These are phyloP conservation scores for Perognathus longimembris DNA, from an alignment of 2,113 vertebrate species.

Conservation along the genomic window DNA sequence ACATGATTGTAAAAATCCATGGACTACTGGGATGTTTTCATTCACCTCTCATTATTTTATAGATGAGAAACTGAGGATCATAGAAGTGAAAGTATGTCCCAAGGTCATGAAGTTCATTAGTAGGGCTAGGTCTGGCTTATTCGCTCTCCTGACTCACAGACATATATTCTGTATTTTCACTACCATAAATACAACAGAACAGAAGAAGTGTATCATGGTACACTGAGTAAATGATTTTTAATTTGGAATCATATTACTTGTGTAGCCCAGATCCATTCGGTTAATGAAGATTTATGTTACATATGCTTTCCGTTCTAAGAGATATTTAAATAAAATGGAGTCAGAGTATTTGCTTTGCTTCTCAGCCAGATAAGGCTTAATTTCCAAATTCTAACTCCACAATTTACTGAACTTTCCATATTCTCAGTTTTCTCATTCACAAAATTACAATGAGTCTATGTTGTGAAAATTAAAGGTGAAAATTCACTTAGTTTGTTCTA, in stretches of 20 bases:
- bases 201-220: neutral
- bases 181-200: constrained; percentile 1
- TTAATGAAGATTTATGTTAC: neutral
- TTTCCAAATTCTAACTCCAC: neutral
- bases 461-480: neutral
- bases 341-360: neutral
- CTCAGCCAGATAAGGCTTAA: neutral
- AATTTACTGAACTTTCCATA: neutral
- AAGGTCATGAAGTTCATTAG: neutral
- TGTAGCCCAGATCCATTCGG: neutral
- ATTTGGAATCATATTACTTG: neutral
- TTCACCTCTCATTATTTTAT: neutral
- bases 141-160: neutral
- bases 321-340: neutral
- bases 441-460: neutral
- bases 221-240: neutral
- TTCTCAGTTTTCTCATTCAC: neutral
- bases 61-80: neutral
- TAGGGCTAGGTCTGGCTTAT: neutral
- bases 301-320: neutral
- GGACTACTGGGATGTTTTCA: neutral
- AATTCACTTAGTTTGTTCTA: neutral
- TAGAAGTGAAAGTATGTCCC: neutral
- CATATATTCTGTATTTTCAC: neutral
- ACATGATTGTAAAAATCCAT: neutral